Conservation (phyloP, 2,888 invertebrate genomes). For the Pseudoips prasinana region DNA sequence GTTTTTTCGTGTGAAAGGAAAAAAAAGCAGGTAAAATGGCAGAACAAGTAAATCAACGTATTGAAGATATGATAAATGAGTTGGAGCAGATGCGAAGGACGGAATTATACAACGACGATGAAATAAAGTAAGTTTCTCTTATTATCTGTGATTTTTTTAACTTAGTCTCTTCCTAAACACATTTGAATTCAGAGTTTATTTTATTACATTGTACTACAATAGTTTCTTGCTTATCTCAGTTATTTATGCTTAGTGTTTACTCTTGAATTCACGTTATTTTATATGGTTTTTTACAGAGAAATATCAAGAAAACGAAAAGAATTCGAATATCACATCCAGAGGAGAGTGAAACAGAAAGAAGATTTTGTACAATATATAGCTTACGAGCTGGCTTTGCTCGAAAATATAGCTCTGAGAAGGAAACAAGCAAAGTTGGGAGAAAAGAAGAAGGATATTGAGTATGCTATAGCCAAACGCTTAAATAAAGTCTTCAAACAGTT, state of each 20-base stretch:
- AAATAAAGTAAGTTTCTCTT: constrained; percentile 83
- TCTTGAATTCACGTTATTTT: too few relatives aligned
- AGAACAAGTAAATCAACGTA: constrained; percentile 89
- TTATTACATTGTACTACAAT: too few relatives aligned
- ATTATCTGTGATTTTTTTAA: too few relatives aligned
- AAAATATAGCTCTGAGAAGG: constrained; percentile 84
- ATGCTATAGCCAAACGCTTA: constrained; percentile 86
- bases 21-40: constrained; percentile 82
- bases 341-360: constrained; percentile 85
- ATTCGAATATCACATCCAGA: constrained; percentile 88
- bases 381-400: constrained; percentile 86
- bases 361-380: constrained; percentile 87
- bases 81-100: constrained; percentile 90
- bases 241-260: too few relatives aligned
- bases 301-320: constrained; percentile 86
- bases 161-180: too few relatives aligned
- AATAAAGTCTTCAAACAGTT: constrained; percentile 88
- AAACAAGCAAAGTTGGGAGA: constrained; percentile 79
- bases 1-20: too few relatives aligned
- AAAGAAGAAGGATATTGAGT: constrained; percentile 85
- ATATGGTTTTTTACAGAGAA: constrained; percentile 66
- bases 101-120: constrained; percentile 85
- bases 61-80: constrained; percentile 90
- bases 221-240: too few relatives aligned
- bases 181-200: too few relatives aligned